Evolutionary conservation across 2,888 invertebrate species (phyloP).

Genomic region (Drosophila neotestacea): DNA sequence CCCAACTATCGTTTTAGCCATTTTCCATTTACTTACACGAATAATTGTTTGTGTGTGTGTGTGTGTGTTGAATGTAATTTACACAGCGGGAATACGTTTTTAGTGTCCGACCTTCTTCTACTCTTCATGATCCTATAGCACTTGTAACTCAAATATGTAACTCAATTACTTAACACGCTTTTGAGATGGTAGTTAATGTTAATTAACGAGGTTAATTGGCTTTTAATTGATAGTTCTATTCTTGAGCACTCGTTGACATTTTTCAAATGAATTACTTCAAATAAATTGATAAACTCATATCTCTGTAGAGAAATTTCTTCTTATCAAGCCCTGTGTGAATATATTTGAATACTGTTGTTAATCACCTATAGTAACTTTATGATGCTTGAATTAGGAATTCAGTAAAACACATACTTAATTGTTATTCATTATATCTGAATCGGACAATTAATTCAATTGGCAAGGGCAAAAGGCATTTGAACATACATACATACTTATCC

Average conservation of each 20-base stretch:
- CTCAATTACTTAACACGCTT: constrained; percentile 26
- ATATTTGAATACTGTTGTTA: not conserved
- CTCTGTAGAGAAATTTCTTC: not conserved
- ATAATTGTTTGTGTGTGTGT: not conserved
- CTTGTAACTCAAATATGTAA: constrained; percentile 19
- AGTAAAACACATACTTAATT: constrained; percentile 14
- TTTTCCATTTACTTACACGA: constrained; percentile 5
- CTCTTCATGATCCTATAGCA: not conserved
- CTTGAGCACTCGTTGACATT: not conserved
- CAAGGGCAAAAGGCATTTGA: constrained; percentile 1
- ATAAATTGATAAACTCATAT: not conserved
- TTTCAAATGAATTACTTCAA: not conserved
- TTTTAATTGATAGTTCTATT: not conserved
- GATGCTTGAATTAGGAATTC: not conserved
- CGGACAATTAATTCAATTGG: constrained; percentile 38
- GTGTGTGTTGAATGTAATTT: constrained; percentile 40
- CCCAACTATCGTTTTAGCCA: constrained; percentile 25
- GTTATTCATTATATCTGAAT: constrained; percentile 40
- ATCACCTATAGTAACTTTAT: not conserved
- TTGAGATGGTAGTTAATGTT: constrained; percentile 23
- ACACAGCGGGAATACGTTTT: constrained; percentile 32
- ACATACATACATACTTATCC: not conserved
- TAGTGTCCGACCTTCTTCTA: constrained; percentile 2
- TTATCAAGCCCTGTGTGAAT: not conserved
- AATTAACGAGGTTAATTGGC: constrained; percentile 8